Conservation (phyloP, 2,113 vertebrate genomes). For the Platysternon megacephalum region DNA sequence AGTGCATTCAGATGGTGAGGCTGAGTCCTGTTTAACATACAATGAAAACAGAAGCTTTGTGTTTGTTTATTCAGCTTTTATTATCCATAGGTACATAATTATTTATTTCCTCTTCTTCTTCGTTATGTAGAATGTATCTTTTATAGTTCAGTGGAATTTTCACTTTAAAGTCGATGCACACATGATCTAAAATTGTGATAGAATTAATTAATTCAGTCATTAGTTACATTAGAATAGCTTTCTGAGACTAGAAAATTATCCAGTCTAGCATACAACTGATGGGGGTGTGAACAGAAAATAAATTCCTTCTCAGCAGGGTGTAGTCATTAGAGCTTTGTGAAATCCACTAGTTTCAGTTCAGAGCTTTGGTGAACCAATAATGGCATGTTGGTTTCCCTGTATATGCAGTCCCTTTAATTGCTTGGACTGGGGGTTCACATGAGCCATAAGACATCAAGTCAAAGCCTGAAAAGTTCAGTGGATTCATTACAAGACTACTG, state of each 20-base stretch:
- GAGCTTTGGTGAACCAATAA: not conserved
- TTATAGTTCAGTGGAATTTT: not conserved
- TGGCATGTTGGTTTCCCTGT: not conserved
- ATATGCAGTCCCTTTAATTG: not conserved
- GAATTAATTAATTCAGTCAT: not conserved
- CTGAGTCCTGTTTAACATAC: not conserved
- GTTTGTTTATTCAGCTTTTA: not conserved
- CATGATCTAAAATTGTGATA: not conserved
- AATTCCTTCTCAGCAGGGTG: not conserved
- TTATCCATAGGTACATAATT: not conserved
- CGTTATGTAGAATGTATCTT: not conserved
- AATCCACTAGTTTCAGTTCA: not conserved
- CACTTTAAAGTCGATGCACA: not conserved
- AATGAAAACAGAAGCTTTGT: fast-evolving
- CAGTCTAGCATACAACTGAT: not conserved
- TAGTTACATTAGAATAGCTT: not conserved
- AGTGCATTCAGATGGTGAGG: not conserved
- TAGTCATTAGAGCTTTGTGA: not conserved
- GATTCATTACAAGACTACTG: too few relatives aligned
- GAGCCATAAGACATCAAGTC: not conserved
- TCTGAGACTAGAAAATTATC: not conserved
- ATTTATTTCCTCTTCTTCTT: not conserved
- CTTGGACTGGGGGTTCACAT: not conserved
- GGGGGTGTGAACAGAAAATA: not conserved
- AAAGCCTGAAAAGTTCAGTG: not conserved